Percentiles rank a stretch among this genome's conserved stretches.
Conservation (phyloP, 2,113 vertebrate genomes). For the Oreocharis arfaki region DNA sequence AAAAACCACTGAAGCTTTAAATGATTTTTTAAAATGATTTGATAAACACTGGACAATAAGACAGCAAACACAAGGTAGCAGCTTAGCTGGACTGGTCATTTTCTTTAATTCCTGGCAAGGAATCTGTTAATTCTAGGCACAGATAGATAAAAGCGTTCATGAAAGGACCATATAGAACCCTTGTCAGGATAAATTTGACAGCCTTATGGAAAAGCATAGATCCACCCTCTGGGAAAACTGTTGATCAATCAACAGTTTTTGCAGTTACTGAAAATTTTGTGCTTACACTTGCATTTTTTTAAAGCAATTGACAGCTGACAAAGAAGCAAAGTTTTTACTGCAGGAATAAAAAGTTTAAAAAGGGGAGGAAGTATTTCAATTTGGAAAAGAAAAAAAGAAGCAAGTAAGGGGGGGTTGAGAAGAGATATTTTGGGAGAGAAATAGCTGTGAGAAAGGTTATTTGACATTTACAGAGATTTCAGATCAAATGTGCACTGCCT, state of each 20-base stretch:
- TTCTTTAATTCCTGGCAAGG: not conserved
- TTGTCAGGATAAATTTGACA: not conserved
- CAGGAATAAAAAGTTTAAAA: not conserved
- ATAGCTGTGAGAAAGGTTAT: not conserved
- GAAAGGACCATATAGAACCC: not conserved
- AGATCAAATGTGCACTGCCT: not conserved
- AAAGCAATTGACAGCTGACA: not conserved
- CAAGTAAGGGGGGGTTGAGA: accelerated
- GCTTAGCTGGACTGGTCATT: not conserved
- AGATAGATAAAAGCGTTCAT: not conserved
- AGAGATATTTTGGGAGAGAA: not conserved
- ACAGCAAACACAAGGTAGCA: not conserved
- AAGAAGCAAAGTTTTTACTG: not conserved
- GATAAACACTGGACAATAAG: not conserved
- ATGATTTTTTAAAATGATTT: not conserved
- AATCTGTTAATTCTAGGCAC: not conserved
- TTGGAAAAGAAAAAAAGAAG: not conserved
- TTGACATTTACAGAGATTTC: not conserved
- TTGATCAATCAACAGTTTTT: not conserved
- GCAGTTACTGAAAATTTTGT: not conserved
- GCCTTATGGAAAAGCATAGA: not conserved
- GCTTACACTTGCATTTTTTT: not conserved
- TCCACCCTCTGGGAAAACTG: not conserved
- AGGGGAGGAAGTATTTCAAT: not conserved
- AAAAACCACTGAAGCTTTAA: not conserved